Percentiles rank a stretch among this genome's conserved stretches.
Conservation (phyloP, 2,888 invertebrate species). For the Phaonia tiefii region DNA sequence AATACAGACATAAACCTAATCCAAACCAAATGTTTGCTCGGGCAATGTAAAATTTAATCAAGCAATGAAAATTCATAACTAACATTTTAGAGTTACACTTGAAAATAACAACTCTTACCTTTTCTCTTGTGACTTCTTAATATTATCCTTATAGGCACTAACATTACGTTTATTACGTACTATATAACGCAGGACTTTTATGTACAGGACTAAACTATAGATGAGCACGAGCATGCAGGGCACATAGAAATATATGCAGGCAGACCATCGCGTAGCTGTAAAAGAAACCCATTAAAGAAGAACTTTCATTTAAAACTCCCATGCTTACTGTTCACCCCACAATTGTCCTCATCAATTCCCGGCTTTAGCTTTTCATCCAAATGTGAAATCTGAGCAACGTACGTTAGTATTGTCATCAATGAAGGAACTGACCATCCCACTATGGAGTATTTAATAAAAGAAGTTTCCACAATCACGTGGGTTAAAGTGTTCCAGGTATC, state of each 20-base stretch:
- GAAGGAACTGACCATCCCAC: conserved; percentile 39
- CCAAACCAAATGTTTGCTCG: no score
- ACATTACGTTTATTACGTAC: background rate
- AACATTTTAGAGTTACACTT: no score
- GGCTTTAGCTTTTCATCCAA: conserved; percentile 31
- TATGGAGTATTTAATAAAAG: conserved; percentile 25
- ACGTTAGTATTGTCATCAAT: conserved; percentile 43
- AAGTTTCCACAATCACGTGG: background rate
- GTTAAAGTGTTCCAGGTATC: conserved; percentile 45
- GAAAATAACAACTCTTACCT: no score
- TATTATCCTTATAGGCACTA: background rate
- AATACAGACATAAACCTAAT: background rate
- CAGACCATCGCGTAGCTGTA: conserved; percentile 52
- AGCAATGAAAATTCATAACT: no score
- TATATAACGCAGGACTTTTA: conserved; percentile 12
- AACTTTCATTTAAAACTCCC: background rate
- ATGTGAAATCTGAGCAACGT: conserved; percentile 22
- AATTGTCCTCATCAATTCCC: conserved; percentile 37
- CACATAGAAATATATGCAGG: conserved; percentile 48
- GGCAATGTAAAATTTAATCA: no score
- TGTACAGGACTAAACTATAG: conserved; percentile 35
- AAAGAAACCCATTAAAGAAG: background rate
- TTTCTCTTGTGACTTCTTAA: conserved; percentile 16
- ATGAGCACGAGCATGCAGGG: conserved; percentile 43
- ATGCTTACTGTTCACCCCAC: conserved; percentile 47